Base-by-base conservation (phyloP, 1,140 invertebrate species). In the Drosophila arizonae region DNA sequence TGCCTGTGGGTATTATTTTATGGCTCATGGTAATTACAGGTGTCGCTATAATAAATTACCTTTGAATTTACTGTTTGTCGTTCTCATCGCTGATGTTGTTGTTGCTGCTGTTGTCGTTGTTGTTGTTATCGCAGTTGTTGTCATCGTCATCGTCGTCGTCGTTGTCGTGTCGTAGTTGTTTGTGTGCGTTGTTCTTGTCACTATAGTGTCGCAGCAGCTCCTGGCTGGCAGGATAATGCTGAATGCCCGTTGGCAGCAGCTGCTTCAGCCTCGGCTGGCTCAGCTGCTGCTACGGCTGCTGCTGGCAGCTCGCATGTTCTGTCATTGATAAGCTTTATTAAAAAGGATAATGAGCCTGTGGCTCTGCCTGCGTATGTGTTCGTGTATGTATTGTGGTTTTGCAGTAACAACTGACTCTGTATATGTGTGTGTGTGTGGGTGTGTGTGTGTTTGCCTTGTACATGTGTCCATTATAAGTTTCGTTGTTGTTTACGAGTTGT, bases 11-110 rank as follows among this genome's bases (percentile, higher is more conserved):
- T 77, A 80, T 87, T 87, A 82, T 87, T 82, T 87, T 88, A 79
- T 88, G 84, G 84, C 76, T 74, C 79, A 79, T 87, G 84, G 84
- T 87, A 88, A 87, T 87, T 87, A 87, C 84, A 87, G 84, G 84
- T 87, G 84, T 87, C 84, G 84, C 84, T 88, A 84, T 87, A 88
- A 87, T 87, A 87, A 87, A 87, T 87, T 87, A 87, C 86, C 84
- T 88, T 88, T 87, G 84, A 87, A 87, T 87, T 87, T 87, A 87
- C 84, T 87, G 84, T 88, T 84, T 87, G 84, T 87, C 84, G 84
- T 77, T 63, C 76, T 61, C 70, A 73, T 77, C 84, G 79, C 72
- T 71, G 64, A 62, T 43, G 66, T 65, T 67, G 55, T 56, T 68
- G 52, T 68, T 68, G 52, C 65, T 51, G 21, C 3, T 3, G 21